Conservation (phyloP, 2,888 invertebrate species). For the Dynastes tityus region DNA sequence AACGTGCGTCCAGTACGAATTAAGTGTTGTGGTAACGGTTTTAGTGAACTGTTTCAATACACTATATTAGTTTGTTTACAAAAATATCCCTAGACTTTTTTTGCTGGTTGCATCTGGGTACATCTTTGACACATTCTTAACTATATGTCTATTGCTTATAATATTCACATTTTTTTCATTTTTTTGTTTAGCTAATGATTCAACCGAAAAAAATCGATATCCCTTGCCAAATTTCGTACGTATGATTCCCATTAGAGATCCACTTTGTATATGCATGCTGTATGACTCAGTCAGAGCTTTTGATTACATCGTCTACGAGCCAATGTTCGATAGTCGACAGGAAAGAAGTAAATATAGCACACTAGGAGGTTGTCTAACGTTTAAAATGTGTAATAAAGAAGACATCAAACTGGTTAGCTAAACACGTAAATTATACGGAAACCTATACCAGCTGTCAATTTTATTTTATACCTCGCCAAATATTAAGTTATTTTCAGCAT, state of each 20-base stretch:
- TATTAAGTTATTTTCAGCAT: no score
- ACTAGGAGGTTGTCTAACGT: neutral
- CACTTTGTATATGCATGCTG: neutral
- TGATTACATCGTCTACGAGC: neutral
- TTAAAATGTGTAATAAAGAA: neutral
- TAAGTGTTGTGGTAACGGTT: no score
- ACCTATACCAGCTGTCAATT: conserved; percentile 5
- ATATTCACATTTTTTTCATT: neutral
- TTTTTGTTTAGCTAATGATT: conserved; percentile 4
- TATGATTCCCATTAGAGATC: neutral
- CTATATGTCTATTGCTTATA: neutral
- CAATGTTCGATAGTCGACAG: neutral
- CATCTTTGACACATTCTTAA: neutral
- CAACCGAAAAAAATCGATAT: neutral
- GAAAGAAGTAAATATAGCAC: neutral
- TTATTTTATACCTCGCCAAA: neutral
- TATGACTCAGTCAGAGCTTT: neutral
- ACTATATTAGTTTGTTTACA: no score
- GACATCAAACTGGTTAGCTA: neutral
- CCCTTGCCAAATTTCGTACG: neutral
- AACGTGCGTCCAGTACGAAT: no score
- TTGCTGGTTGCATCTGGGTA: no score
- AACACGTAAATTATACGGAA: neutral
- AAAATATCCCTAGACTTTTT: no score
- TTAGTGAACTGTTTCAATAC: no score